Evolutionary conservation across 2,888 invertebrate species (phyloP).

Genomic region (Pyrrhosoma nymphula): DNA sequence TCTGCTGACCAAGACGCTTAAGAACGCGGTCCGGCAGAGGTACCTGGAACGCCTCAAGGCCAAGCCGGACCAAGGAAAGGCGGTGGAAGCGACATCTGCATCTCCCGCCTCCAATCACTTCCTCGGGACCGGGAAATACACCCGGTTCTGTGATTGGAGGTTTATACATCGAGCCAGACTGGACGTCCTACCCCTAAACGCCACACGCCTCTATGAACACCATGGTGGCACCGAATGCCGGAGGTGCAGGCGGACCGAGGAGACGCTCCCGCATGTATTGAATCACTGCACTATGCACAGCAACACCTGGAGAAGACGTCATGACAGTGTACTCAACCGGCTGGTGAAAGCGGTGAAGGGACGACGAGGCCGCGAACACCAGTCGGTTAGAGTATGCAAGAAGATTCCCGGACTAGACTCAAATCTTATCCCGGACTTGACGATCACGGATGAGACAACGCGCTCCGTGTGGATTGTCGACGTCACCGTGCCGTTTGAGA

Average conservation of each 20-base stretch:
- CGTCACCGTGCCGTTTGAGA: too few relatives aligned
- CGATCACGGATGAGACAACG: too few relatives aligned
- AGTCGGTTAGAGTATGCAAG: constrained; percentile 69
- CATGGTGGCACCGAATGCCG: constrained; percentile 73
- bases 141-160: constrained; percentile 76
- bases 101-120: constrained; percentile 69
- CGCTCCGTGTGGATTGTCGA: too few relatives aligned
- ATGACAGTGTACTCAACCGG: too few relatives aligned
- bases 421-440: too few relatives aligned
- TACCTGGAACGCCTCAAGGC: background rate
- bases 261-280: constrained; percentile 76
- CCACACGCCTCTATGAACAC: constrained; percentile 69
- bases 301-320: too few relatives aligned
- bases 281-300: too few relatives aligned
- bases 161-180: constrained; percentile 76
- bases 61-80: background rate
- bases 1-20: background rate
- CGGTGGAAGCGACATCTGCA: background rate
- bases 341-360: constrained; percentile 75
- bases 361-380: background rate
- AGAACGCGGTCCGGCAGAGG: too few relatives aligned
- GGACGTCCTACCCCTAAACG: constrained; percentile 73
- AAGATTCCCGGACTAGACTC: too few relatives aligned
- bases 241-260: constrained; percentile 72
- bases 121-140: too few relatives aligned